These are phyloP conservation scores for Gallinago media DNA, from an alignment of 2,113 vertebrate genomes.

Conservation along the genomic window DNA sequence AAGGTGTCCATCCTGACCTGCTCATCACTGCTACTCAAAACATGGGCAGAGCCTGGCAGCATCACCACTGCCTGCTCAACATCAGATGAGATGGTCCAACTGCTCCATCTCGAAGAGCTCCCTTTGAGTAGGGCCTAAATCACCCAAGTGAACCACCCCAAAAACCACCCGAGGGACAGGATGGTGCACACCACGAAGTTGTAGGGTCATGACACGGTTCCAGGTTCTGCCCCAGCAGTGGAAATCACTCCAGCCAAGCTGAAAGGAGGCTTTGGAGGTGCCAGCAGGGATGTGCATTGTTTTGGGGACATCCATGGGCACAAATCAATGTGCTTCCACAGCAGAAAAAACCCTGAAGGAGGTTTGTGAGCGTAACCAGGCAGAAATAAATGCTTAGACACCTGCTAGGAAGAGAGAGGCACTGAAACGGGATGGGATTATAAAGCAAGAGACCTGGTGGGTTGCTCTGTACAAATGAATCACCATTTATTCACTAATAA, in stretches of 20 bases:
- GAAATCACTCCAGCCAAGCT: rapidly evolving
- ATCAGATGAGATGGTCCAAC: not conserved
- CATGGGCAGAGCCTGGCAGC: not conserved
- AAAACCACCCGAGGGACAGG: rapidly evolving
- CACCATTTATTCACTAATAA: not conserved
- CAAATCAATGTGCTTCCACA: not conserved
- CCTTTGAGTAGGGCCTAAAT: not conserved
- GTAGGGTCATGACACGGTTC: rapidly evolving
- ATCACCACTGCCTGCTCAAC: too few species aligned
- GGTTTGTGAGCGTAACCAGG: not conserved
- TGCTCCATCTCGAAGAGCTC: not conserved
- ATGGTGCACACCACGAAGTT: rapidly evolving
- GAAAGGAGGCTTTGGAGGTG: not conserved
- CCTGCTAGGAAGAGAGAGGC: not conserved
- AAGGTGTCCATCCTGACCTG: not conserved
- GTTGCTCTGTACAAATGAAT: not conserved
- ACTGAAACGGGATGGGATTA: not conserved
- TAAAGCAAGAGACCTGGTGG: not conserved
- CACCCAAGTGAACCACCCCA: rapidly evolving
- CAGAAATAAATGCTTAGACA: not conserved
- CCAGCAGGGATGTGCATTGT: rapidly evolving
- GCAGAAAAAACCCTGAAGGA: not conserved
- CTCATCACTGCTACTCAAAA: not conserved
- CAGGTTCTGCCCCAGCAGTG: not conserved
- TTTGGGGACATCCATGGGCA: not conserved